Percentiles rank a stretch among this genome's conserved stretches.
These are phyloP conservation scores for Athalia rosae DNA, from an alignment of 2,888 invertebrate species.

Conservation along the genomic window DNA sequence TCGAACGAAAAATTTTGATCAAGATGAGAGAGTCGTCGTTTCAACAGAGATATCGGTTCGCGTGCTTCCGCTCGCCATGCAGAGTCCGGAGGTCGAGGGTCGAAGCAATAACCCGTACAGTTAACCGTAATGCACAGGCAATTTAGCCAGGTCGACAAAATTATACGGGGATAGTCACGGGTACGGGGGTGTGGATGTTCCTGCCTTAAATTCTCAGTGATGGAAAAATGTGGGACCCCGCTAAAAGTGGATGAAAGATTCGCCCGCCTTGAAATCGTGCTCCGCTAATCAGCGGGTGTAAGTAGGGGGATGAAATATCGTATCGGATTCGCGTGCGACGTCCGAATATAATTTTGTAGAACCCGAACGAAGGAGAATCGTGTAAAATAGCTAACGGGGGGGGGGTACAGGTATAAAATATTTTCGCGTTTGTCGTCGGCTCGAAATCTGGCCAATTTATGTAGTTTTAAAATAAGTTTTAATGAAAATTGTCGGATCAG, in stretches of 20 bases:
- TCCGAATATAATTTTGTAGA: too few species aligned
- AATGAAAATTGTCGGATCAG: conserved; percentile 11
- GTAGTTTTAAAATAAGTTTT: not conserved
- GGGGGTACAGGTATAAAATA: too few species aligned
- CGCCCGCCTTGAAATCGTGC: not conserved
- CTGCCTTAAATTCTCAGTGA: not conserved
- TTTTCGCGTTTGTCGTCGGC: too few species aligned
- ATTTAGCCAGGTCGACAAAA: conserved; percentile 25
- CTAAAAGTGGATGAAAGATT: conserved; percentile 5
- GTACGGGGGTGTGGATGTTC: not conserved
- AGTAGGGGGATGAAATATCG: too few species aligned
- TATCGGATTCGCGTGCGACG: too few species aligned
- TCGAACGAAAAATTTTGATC: too few species aligned
- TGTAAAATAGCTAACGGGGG: too few species aligned
- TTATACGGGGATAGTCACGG: conserved; percentile 4
- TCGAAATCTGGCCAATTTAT: too few species aligned
- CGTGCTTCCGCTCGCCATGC: not conserved
- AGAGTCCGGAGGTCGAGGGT: not conserved
- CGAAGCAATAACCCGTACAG: conserved; percentile 27
- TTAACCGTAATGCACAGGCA: not conserved
- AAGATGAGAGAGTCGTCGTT: too few species aligned
- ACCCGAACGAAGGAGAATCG: too few species aligned
- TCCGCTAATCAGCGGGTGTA: too few species aligned
- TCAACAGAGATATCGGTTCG: too few species aligned
- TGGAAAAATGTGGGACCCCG: conserved; percentile 3